Conservation (phyloP, 2,797 vertebrate genomes). For the Urocyon cinereoargenteus region DNA sequence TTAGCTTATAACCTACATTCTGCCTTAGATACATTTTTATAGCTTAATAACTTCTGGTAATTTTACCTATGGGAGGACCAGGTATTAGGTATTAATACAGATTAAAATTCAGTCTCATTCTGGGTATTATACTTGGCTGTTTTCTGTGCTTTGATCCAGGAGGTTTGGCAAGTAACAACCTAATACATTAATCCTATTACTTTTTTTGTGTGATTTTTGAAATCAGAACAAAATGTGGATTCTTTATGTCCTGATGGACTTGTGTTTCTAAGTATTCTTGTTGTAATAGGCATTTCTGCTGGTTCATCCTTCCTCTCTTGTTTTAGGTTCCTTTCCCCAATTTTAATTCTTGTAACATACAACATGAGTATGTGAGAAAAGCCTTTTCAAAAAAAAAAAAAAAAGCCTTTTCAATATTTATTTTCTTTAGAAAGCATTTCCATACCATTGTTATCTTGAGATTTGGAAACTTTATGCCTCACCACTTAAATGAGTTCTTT, state of each 20-base stretch:
- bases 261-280: neutral
- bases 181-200: neutral
- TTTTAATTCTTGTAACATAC: constrained; percentile 27
- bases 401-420: constrained; percentile 1
- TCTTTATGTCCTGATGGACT: neutral
- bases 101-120: neutral
- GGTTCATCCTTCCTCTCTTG: neutral
- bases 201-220: neutral
- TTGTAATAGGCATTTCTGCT: constrained; percentile 12
- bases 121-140: constrained; percentile 11
- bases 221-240: neutral
- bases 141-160: constrained; percentile 50
- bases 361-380: constrained; percentile 37
- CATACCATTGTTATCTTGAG: neutral
- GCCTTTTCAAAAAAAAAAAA: too few species aligned
- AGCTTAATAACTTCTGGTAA: constrained; percentile 40
- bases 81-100: neutral
- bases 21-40: neutral
- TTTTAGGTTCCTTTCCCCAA: constrained; percentile 28
- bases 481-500: neutral
- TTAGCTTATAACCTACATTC: neutral
- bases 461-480: neutral
- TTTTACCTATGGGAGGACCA: neutral
- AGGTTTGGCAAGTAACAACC: neutral
- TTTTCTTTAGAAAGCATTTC: constrained; percentile 47